Evolutionary conservation across 2,888 invertebrate genomes (phyloP).

Genomic region (Anthophora plumipes): DNA sequence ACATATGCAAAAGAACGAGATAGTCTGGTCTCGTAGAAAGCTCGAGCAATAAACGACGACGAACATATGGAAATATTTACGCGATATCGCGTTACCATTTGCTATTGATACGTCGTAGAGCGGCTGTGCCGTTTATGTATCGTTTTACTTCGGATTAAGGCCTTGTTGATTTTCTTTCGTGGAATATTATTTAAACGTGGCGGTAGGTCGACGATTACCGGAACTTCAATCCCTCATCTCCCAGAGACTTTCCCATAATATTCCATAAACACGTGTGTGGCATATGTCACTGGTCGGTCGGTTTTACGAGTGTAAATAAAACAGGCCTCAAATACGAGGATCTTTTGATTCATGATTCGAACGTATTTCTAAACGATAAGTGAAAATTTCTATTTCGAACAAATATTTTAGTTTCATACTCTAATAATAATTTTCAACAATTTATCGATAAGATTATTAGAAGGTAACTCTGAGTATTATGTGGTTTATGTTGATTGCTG

Average conservation of each 20-base stretch:
- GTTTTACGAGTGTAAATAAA: constrained; percentile 13
- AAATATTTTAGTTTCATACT: too few relatives aligned
- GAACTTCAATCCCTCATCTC: background rate
- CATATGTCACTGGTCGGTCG: constrained; percentile 43
- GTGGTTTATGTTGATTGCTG: too few relatives aligned
- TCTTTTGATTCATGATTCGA: too few relatives aligned
- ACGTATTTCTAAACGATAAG: too few relatives aligned
- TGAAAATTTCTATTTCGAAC: too few relatives aligned
- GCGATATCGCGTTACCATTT: constrained; percentile 20
- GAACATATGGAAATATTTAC: constrained; percentile 31
- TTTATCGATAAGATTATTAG: too few relatives aligned
- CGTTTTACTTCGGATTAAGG: constrained; percentile 29
- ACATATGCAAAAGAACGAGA: background rate
- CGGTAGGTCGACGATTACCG: background rate
- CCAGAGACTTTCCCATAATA: constrained; percentile 8
- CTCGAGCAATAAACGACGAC: background rate
- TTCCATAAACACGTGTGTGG: constrained; percentile 48
- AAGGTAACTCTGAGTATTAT: too few relatives aligned
- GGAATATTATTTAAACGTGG: constrained; percentile 20
- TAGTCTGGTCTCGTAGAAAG: background rate
- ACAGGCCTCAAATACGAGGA: background rate
- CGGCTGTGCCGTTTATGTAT: constrained; percentile 13
- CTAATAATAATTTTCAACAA: too few relatives aligned
- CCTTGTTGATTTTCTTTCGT: constrained; percentile 18
- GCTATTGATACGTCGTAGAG: constrained; percentile 15